Percentiles rank a stretch among this genome's conserved stretches.
phyloP scores from a whole-genome alignment of 2,797 vertebrate species.

The Ispidina lecontei region DNA sequence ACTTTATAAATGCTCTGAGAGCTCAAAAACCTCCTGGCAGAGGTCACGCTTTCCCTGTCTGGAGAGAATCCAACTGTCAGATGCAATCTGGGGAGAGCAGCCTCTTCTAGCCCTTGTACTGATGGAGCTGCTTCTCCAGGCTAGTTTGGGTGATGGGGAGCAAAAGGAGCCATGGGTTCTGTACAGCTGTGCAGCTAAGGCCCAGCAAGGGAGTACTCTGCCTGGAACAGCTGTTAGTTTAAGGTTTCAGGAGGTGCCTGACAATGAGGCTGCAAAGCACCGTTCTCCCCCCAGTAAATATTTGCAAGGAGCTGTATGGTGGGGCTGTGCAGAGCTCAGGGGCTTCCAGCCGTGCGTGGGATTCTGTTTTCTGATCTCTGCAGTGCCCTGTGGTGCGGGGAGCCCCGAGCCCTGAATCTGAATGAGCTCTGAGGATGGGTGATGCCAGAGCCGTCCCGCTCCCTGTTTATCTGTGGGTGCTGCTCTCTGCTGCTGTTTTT shows the following conservation, averaged over 20 bases:
- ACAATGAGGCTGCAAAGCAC: not conserved
- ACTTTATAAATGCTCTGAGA: not conserved
- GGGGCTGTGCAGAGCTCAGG: not conserved
- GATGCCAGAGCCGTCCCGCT: not conserved
- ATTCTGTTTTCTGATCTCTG: fast-evolving
- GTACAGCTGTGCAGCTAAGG: not conserved
- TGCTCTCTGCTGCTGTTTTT: constrained; percentile 19
- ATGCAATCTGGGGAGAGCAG: not conserved
- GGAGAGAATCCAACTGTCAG: not conserved
- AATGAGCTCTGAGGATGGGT: not conserved
- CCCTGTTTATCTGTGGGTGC: constrained; percentile 20
- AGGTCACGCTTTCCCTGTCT: fast-evolving
- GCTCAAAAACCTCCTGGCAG: not conserved
- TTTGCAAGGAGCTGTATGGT: not conserved
- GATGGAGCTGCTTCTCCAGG: not conserved
- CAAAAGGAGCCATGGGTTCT: not conserved
- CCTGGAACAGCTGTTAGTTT: not conserved
- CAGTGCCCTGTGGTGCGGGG: fast-evolving
- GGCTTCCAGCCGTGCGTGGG: not conserved
- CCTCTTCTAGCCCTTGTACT: not conserved
- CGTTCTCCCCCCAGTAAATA: fast-evolving
- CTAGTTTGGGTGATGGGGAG: not conserved
- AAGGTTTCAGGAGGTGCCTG: not conserved
- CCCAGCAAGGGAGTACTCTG: not conserved
- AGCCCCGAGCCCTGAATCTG: not conserved